Evolutionary conservation across 2,113 vertebrate genomes (phyloP).

Genomic region (Fulica atra): DNA sequence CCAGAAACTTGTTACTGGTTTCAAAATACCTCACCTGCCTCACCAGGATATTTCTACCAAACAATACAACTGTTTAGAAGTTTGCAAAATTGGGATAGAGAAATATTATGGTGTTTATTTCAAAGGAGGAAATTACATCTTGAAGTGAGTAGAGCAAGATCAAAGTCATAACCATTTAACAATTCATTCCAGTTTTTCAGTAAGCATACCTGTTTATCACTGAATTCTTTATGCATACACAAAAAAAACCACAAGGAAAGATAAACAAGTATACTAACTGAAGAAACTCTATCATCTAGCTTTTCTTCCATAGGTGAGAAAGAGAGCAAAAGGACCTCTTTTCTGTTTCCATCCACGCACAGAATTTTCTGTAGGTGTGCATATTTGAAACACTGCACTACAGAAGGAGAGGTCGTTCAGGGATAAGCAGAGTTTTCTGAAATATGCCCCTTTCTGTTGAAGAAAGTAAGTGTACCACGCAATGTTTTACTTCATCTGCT

Average conservation of each 20-base stretch:
- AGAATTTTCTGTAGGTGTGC: not conserved
- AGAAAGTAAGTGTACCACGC: not conserved
- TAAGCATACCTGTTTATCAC: not conserved
- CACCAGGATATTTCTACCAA: not conserved
- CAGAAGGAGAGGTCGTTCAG: not conserved
- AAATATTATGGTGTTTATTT: not conserved
- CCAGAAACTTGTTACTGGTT: not conserved
- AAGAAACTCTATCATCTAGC: not conserved
- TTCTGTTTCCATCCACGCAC: not conserved
- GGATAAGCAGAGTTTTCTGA: not conserved
- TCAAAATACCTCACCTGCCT: not conserved
- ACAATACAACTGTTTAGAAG: not conserved
- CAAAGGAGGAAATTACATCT: not conserved
- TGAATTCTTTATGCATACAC: not conserved
- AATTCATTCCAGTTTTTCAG: not conserved
- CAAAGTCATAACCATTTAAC: not conserved
- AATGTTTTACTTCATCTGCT: not conserved
- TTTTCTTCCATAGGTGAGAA: not conserved
- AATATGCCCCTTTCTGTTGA: not conserved
- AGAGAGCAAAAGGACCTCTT: not conserved
- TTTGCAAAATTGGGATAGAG: not conserved
- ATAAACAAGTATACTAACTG: not conserved
- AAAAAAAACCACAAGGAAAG: not conserved
- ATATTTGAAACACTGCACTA: not conserved
- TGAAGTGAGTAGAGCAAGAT: not conserved